Evolutionary conservation across 2,888 invertebrate species (phyloP), one percentile per base, ranked within the genome.

Genomic region (Blomia tropicalis): DNA sequence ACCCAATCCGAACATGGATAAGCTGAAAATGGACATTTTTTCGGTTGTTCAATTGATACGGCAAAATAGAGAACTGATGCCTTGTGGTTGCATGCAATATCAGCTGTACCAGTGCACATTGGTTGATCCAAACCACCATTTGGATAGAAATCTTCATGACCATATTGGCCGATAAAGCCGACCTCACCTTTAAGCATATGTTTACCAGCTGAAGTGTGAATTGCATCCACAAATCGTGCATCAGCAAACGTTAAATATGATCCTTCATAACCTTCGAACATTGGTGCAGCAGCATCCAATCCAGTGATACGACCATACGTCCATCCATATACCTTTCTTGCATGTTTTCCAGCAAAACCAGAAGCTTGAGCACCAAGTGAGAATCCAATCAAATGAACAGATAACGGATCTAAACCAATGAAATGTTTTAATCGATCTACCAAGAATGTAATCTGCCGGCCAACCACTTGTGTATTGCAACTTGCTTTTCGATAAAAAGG

Each of bases 221-320:
- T 72, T 27, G 71, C 70, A 65, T 74, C 74, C 2, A 74, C 73
- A 68, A 72, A 73, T 36, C 61, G 58, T 2, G 74, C 74, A 64
- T 72, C 73, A 3, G n/a, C 22, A 4, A 36, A 14, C 19, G 27
- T 47, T n/a, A 63, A 22, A 27, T 51, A 54, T 19, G 41, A 19
- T 25, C 59, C 63, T 2, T 43, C 43, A 22, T 63, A 54, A 4
- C 41, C 43, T 29, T 64, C 61, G 56, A 63, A 64, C 3, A 63
- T 2, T 17, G 64, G 56, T 5, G 62, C 54, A 4, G 61, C 62
- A 17, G 62, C 19, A 30, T 64, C 64, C 23, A 64, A 19, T 31
- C 64, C 60, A 14, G 64, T 64, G 19, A 65, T 65, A 17, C 64
- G 56, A n/a, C 64, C 65, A 32, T 64, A 43, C 36, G 58, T 43